A percentile compares a stretch with the other conserved stretches of the same genome.
Evolutionary conservation across 2,888 invertebrate genomes (phyloP).

Genomic region (Eustalomyia histrio): DNA sequence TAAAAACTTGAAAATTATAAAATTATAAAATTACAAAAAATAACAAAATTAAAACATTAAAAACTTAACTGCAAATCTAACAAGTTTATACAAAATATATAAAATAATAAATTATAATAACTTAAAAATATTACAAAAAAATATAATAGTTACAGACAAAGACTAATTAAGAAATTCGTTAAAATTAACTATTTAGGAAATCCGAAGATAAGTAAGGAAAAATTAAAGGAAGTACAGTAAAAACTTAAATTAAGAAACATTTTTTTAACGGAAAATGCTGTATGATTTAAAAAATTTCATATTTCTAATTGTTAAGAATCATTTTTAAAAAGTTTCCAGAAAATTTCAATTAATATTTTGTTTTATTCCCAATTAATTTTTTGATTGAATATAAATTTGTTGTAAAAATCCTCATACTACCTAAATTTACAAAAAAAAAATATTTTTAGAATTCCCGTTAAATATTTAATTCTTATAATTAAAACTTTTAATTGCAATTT

Average conservation of each 20-base stretch:
- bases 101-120: constrained; percentile 27
- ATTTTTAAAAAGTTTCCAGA: too few species aligned
- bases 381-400: too few species aligned
- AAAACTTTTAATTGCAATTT: too few species aligned
- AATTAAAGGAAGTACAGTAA: not conserved
- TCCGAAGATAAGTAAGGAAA: not conserved
- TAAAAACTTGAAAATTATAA: not conserved
- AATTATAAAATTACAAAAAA: constrained; percentile 23
- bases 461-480: too few species aligned
- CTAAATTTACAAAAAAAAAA: too few species aligned
- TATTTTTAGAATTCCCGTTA: too few species aligned
- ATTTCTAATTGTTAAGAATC: not conserved
- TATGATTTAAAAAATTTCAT: not conserved
- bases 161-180: constrained; percentile 20
- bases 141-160: not conserved
- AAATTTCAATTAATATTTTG: too few species aligned
- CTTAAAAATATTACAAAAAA: constrained; percentile 15
- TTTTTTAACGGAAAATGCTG: not conserved
- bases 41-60: constrained; percentile 5
- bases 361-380: too few species aligned
- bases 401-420: too few species aligned
- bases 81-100: not conserved
- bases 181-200: not conserved
- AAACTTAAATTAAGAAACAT: not conserved
- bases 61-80: constrained; percentile 12